Evolutionary conservation across 2,888 invertebrate genomes (phyloP).

Genomic region (Ochropleura plecta): DNA sequence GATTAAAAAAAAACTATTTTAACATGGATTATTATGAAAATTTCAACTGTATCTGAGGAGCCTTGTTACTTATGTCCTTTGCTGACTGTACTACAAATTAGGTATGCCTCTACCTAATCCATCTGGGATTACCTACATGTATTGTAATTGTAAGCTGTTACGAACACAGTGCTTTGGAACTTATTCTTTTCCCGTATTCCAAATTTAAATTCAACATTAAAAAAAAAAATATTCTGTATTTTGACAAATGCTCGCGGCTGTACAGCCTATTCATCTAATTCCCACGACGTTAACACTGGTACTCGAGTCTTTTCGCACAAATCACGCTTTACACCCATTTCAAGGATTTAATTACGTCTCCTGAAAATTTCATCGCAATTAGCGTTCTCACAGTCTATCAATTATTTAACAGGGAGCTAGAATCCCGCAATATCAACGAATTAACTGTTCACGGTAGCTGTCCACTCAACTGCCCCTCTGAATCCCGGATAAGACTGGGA

Average conservation of each 20-base stretch:
- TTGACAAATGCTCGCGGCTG: neutral
- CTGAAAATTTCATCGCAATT: slow-evolving; percentile 64
- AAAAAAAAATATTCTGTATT: neutral
- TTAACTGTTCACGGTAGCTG: slow-evolving; percentile 78
- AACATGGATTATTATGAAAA: too few species aligned
- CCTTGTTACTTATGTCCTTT: too few species aligned
- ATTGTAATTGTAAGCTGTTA: too few species aligned
- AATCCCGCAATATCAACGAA: slow-evolving; percentile 73
- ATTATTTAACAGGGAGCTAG: slow-evolving; percentile 62
- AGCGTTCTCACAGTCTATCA: slow-evolving; percentile 48
- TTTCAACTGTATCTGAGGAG: too few species aligned
- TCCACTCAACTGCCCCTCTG: slow-evolving; percentile 76
- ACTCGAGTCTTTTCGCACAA: neutral
- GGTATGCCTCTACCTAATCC: too few species aligned
- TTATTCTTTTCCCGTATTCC: too few species aligned
- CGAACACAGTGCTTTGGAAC: too few species aligned
- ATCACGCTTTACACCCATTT: slow-evolving; percentile 24
- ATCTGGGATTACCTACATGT: too few species aligned
- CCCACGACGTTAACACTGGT: neutral
- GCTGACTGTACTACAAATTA: too few species aligned
- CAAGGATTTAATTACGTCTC: slow-evolving; percentile 51
- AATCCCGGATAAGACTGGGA: slow-evolving; percentile 71
- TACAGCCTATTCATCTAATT: neutral
- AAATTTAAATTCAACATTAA: too few species aligned
- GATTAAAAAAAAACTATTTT: too few species aligned